Evolutionary conservation across 2,888 invertebrate species (phyloP).

Genomic region (Cancer borealis): DNA sequence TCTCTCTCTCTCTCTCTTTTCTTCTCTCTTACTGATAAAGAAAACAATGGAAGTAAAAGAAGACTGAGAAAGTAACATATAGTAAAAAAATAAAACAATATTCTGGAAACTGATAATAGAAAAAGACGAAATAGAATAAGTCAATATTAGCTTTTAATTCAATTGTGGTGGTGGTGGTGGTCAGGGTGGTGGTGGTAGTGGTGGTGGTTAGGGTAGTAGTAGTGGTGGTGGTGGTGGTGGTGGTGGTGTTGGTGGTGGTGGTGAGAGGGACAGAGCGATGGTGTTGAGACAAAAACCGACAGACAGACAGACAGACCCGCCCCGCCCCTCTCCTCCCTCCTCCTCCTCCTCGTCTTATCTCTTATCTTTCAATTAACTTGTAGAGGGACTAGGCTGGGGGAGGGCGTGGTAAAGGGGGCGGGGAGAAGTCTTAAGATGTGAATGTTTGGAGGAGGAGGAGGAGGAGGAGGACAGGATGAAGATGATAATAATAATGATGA

Average conservation of each 20-base stretch:
- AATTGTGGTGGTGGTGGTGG: neutral
- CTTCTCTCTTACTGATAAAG: neutral
- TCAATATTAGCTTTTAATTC: neutral
- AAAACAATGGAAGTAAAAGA: no score
- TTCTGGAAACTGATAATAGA: neutral
- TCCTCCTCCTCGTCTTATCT: constrained; percentile 40
- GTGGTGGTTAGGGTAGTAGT: neutral
- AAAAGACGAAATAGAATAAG: neutral
- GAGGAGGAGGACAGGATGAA: no score
- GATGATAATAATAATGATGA: no score
- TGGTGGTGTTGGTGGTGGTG: constrained; percentile 27
- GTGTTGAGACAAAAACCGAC: constrained; percentile 22
- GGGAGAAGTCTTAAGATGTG: neutral
- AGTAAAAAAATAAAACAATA: no score
- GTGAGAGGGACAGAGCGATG: neutral
- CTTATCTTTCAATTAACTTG: constrained; percentile 48
- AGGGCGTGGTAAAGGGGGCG: neutral
- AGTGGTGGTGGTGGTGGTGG: neutral
- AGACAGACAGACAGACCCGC: constrained; percentile 25
- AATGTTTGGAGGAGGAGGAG: constrained; percentile 20
- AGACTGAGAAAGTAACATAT: no score
- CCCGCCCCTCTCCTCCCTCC: neutral
- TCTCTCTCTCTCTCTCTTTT: no score
- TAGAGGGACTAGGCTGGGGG: neutral
- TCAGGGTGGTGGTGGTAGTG: neutral